A percentile compares a stretch with the other conserved stretches of the same genome.
These are phyloP conservation scores for Trissolcus basalis DNA, from an alignment of 1,140 invertebrate species.

Conservation along the genomic window DNA sequence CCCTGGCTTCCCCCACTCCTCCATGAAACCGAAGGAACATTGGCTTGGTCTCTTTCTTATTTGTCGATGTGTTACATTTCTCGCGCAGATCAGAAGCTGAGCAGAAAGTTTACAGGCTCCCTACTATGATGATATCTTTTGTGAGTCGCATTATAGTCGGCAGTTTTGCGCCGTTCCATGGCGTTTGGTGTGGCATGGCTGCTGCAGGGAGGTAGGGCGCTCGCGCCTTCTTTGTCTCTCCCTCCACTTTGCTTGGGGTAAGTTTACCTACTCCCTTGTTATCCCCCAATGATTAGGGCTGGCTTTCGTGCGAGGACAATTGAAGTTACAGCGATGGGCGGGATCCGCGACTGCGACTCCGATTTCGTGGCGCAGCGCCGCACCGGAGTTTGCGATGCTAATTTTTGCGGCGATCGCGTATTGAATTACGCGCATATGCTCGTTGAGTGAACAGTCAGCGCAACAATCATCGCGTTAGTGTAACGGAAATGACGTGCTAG, in stretches of 20 bases:
- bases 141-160: constrained; percentile 45
- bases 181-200: constrained; percentile 46
- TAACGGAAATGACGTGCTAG: constrained; percentile 37
- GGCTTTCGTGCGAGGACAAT: constrained; percentile 67
- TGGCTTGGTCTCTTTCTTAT: not conserved
- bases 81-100: constrained; percentile 32
- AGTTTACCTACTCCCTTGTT: constrained; percentile 53
- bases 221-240: constrained; percentile 49
- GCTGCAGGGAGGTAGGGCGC: constrained; percentile 34
- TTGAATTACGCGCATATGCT: constrained; percentile 47
- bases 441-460: constrained; percentile 41
- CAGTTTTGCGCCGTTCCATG: constrained; percentile 50
- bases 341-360: constrained; percentile 44
- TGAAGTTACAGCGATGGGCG: constrained; percentile 65
- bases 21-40: not conserved
- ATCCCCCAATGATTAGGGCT: constrained; percentile 63
- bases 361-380: not conserved
- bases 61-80: constrained; percentile 45
- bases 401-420: constrained; percentile 17
- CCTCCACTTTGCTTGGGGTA: constrained; percentile 40
- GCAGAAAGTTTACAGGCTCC: constrained; percentile 35
- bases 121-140: constrained; percentile 53
- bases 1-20: constrained; percentile 15
- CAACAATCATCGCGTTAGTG: constrained; percentile 36
- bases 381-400: constrained; percentile 12